Evolutionary conservation across 2,797 vertebrate genomes (phyloP).

Genomic region (Urophycis tenuis): DNA sequence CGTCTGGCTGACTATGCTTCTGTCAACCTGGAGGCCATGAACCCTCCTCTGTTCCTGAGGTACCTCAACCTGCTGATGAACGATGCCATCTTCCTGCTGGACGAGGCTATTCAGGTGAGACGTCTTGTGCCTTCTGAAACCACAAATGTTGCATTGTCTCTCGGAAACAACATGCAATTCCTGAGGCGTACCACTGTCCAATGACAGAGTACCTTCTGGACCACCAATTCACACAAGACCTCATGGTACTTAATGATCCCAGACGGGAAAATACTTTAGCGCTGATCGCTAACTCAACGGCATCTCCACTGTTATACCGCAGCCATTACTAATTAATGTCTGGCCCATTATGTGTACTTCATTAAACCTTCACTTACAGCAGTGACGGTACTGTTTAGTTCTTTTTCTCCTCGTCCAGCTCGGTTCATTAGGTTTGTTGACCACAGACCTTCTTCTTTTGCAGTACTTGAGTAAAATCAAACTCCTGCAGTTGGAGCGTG

Average conservation of each 20-base stretch:
- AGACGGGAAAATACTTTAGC: not conserved
- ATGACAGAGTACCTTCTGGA: not conserved
- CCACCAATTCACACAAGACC: not conserved
- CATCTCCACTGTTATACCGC: not conserved
- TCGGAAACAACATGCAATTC: not conserved
- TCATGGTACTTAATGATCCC: not conserved
- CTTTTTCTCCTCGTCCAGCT: not conserved
- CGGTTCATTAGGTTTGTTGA: not conserved
- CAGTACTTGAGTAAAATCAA: conserved; percentile 99
- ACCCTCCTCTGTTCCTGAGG: conserved; percentile 90
- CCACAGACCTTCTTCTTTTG: not conserved
- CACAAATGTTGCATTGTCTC: not conserved
- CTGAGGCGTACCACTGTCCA: not conserved
- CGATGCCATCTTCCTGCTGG: conserved; percentile 91
- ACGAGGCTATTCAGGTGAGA: conserved; percentile 96
- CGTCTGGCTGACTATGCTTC: conserved; percentile 87
- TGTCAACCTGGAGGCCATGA: conserved; percentile 95
- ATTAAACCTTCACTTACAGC: conserved; percentile 1
- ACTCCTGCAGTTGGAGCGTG: conserved; percentile 92
- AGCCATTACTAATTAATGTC: not conserved
- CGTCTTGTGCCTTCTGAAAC: not conserved
- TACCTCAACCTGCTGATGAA: conserved; percentile 97
- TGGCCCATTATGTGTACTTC: not conserved
- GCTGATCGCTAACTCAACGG: not conserved
- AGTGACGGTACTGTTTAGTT: not conserved